Percentiles rank a stretch among this genome's conserved stretches.
Evolutionary conservation across 2,888 invertebrate species (phyloP).

Genomic region (Drosophila lutescens): DNA sequence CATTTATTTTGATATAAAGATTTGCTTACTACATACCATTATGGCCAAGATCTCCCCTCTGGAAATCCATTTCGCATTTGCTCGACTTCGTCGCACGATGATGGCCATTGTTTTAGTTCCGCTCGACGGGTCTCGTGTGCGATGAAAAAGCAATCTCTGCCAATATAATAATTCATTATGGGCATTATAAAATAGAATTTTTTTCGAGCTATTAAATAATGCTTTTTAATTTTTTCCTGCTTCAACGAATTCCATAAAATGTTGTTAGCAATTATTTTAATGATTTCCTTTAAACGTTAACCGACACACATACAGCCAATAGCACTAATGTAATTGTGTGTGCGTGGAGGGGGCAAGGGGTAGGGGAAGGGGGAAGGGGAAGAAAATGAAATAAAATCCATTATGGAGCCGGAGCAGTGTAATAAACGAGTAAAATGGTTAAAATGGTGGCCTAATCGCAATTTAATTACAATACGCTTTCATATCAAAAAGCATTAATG

Average conservation of each 20-base stretch:
- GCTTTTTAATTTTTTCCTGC: conserved; percentile 58
- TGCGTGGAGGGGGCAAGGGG: conserved; percentile 6
- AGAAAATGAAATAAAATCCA: conserved; percentile 78
- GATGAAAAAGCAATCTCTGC: conserved; percentile 37
- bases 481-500: conserved; percentile 81
- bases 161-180: conserved; percentile 40
- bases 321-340: conserved; percentile 71
- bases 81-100: conserved; percentile 1
- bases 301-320: conserved; percentile 33
- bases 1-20: neutral
- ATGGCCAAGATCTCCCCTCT: neutral
- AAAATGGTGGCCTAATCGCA: conserved; percentile 85
- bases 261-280: conserved; percentile 82
- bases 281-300: conserved; percentile 82
- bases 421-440: conserved; percentile 74
- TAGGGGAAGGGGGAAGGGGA: conserved; percentile 13
- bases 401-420: conserved; percentile 69
- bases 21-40: neutral
- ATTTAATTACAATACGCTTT: conserved; percentile 83
- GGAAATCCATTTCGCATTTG: neutral
- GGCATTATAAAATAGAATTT: conserved; percentile 47
- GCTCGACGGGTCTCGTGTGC: conserved; percentile 16
- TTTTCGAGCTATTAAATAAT: conserved; percentile 54
- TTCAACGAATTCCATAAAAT: conserved; percentile 75
- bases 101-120: conserved; percentile 39